Percentiles rank a stretch among this genome's conserved stretches.
phyloP scores from a whole-genome alignment of 2,113 vertebrate genomes.

The Corythoichthys intestinalis region DNA sequence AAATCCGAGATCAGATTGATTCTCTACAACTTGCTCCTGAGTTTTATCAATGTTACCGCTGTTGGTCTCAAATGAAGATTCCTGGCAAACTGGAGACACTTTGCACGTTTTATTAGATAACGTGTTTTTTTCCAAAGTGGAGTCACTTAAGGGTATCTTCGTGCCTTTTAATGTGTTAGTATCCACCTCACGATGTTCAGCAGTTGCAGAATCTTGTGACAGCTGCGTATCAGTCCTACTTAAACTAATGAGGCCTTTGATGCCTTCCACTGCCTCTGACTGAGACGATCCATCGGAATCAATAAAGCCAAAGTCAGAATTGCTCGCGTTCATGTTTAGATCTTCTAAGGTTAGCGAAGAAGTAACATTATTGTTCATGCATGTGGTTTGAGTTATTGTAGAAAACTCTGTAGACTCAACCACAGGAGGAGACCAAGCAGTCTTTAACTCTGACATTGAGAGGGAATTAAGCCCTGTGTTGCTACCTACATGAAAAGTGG shows the following conservation, averaged over 20 bases:
- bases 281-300: constrained; percentile 69
- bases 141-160: constrained; percentile 49
- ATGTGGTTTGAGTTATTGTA: constrained; percentile 5
- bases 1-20: constrained; percentile 10
- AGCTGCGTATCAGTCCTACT: background rate
- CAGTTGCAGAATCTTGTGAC: constrained; percentile 10
- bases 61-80: constrained; percentile 4
- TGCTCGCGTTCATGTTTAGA: constrained; percentile 66
- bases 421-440: constrained; percentile 6
- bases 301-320: constrained; percentile 67
- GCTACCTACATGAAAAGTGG: constrained; percentile 3
- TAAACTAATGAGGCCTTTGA: constrained; percentile 29
- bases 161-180: constrained; percentile 53
- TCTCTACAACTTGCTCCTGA: background rate
- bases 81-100: constrained; percentile 41
- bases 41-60: background rate
- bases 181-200: constrained; percentile 1
- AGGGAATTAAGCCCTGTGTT: constrained; percentile 6
- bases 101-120: constrained; percentile 34
- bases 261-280: constrained; percentile 45
- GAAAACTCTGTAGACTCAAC: constrained; percentile 14
- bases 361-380: constrained; percentile 49
- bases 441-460: constrained; percentile 10
- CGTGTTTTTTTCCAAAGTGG: constrained; percentile 38
- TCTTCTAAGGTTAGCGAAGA: constrained; percentile 48